Conservation (phyloP, 2,797 vertebrate genomes). For the Lemur catta region DNA sequence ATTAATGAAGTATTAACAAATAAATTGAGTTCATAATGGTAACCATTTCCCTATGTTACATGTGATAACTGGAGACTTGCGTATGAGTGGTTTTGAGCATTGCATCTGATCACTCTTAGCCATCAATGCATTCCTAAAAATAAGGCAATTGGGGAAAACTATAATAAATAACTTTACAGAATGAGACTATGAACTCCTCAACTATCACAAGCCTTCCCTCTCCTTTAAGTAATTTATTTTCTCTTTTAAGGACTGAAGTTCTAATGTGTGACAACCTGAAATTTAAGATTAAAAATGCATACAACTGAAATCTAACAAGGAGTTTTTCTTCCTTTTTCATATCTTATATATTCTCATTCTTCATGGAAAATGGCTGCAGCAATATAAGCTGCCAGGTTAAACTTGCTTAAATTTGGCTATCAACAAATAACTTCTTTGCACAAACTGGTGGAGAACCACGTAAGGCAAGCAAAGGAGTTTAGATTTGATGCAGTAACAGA, state of each 20-base stretch:
- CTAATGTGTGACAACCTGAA: constrained; percentile 30
- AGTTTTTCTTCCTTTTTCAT: not conserved
- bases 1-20: constrained; percentile 74
- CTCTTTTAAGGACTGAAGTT: constrained; percentile 14
- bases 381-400: not conserved
- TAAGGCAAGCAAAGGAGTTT: not conserved
- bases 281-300: constrained; percentile 40
- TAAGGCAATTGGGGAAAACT: not conserved
- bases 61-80: not conserved
- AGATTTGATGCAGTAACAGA: not conserved
- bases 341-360: not conserved
- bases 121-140: constrained; percentile 31
- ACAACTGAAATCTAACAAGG: not conserved
- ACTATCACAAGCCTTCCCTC: not conserved
- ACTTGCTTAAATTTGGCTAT: not conserved
- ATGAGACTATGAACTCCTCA: not conserved
- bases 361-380: not conserved
- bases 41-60: not conserved
- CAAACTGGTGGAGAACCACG: not conserved
- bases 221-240: constrained; percentile 40
- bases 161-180: constrained; percentile 17
- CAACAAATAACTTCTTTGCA: not conserved
- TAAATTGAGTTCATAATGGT: constrained; percentile 51
- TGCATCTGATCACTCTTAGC: constrained; percentile 19
- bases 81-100: not conserved